A percentile compares a stretch with the other conserved stretches of the same genome.
Evolutionary conservation across 2,797 vertebrate species (phyloP).

Genomic region (Eulemur coronatus): DNA sequence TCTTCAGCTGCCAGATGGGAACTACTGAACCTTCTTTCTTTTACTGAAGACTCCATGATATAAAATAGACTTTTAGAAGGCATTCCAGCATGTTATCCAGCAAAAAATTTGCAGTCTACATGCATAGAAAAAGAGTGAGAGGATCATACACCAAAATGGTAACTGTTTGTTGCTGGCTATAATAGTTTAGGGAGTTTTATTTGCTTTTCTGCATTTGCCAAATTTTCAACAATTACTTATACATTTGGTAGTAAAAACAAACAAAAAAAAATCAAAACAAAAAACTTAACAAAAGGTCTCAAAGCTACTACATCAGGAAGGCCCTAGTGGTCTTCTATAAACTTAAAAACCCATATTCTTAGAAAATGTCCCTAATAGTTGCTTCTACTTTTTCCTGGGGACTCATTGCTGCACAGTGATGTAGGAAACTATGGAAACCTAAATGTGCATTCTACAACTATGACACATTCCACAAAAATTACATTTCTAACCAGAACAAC

Average conservation of each 20-base stretch:
- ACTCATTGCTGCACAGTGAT: background rate
- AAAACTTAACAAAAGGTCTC: background rate
- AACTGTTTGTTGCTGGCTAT: background rate
- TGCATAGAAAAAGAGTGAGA: slow-evolving; percentile 31
- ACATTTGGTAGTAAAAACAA: slow-evolving; percentile 26
- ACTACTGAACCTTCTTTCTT: background rate
- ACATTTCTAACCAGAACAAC: background rate
- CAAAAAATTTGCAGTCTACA: background rate
- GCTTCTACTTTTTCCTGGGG: background rate
- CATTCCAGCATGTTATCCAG: background rate
- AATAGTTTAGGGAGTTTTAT: slow-evolving; percentile 1
- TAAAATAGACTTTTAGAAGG: slow-evolving; percentile 36
- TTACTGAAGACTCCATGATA: background rate
- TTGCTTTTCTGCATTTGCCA: slow-evolving; percentile 1
- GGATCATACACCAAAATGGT: background rate
- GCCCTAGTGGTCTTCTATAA: background rate
- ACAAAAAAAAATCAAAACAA: background rate
- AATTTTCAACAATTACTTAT: background rate
- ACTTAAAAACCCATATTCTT: background rate
- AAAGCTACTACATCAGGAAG: background rate
- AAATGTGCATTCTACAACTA: background rate
- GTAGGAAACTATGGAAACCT: background rate
- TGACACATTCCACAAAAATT: background rate
- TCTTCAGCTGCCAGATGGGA: background rate
- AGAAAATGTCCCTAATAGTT: background rate